Evolutionary conservation across 2,888 invertebrate species (phyloP).

Genomic region (Hipparchia semele): DNA sequence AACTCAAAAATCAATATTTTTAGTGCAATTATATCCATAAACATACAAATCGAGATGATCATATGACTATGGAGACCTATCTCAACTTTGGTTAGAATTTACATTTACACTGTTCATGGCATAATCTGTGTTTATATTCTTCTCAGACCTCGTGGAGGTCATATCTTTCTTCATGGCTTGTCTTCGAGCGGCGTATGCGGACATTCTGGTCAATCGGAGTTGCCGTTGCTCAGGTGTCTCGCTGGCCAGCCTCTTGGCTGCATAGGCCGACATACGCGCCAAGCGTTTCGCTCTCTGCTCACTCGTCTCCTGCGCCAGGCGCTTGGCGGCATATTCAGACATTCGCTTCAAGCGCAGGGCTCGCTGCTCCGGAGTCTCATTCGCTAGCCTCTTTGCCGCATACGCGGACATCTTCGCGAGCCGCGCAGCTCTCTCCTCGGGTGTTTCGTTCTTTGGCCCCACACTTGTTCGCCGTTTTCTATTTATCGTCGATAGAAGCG

Average conservation of each 20-base stretch:
- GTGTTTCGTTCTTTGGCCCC: constrained; percentile 55
- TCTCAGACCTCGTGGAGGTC: constrained; percentile 1
- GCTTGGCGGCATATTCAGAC: constrained; percentile 74
- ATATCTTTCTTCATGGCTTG: constrained; percentile 61
- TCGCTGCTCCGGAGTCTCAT: constrained; percentile 70
- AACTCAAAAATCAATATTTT: constrained; percentile 1
- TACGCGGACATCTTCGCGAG: constrained; percentile 76
- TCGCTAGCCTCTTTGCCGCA: constrained; percentile 73
- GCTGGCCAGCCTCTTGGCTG: constrained; percentile 68
- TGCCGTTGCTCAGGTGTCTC: constrained; percentile 71
- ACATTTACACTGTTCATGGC: constrained; percentile 20
- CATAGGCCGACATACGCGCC: constrained; percentile 75
- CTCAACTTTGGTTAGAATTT: constrained; percentile 51
- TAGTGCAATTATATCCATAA: constrained; percentile 1
- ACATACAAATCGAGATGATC: constrained; percentile 9
- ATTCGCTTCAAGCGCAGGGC: constrained; percentile 66
- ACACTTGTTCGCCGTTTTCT: constrained; percentile 52
- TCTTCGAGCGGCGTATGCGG: constrained; percentile 71
- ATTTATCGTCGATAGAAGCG: constrained; percentile 45
- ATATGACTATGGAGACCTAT: constrained; percentile 22
- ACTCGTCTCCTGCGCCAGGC: constrained; percentile 65
- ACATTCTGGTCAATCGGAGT: constrained; percentile 67
- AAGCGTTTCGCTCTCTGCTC: constrained; percentile 69
- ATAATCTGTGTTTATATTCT: constrained; percentile 19
- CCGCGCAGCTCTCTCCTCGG: constrained; percentile 63